These are phyloP conservation scores for Montipora efflorescens DNA, from an alignment of 64 coral and sea anemone species.

Conservation along the genomic window DNA sequence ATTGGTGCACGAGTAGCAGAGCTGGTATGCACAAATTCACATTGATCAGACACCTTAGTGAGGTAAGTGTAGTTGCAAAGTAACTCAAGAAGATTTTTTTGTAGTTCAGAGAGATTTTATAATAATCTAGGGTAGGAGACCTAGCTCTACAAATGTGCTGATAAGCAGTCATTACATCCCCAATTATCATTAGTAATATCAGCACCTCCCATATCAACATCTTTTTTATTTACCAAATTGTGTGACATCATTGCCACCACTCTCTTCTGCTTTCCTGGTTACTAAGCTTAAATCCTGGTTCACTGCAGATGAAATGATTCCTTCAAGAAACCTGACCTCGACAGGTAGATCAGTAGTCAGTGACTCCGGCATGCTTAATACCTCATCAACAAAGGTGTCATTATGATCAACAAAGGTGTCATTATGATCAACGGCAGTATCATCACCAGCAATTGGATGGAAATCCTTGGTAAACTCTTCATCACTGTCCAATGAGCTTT, in stretches of 20 bases:
- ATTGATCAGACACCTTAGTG: too few relatives aligned
- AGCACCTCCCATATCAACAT: background rate
- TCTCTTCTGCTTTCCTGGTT: background rate
- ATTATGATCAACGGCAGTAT: background rate
- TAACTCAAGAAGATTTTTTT: too few relatives aligned
- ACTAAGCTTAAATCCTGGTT: constrained; percentile 1
- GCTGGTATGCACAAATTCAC: too few relatives aligned
- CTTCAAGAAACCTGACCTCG: constrained; percentile 18
- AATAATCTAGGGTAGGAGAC: too few relatives aligned
- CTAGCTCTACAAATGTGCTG: too few relatives aligned
- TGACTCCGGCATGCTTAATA: background rate
- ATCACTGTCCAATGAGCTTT: constrained; percentile 70
- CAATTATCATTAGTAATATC: too few relatives aligned
- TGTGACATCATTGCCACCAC: background rate
- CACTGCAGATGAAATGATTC: constrained; percentile 32
- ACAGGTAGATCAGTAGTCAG: background rate
- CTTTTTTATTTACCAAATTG: background rate
- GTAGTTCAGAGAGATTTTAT: too few relatives aligned
- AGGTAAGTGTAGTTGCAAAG: too few relatives aligned
- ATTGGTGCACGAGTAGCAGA: too few relatives aligned
- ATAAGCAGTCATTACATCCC: too few relatives aligned
- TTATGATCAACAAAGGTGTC: background rate
- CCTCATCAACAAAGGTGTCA: constrained; percentile 32
- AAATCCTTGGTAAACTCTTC: constrained; percentile 86
- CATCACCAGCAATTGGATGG: constrained; percentile 17